Base-by-base conservation (phyloP, 2,888 invertebrate genomes). In the Papilio demoleus region DNA sequence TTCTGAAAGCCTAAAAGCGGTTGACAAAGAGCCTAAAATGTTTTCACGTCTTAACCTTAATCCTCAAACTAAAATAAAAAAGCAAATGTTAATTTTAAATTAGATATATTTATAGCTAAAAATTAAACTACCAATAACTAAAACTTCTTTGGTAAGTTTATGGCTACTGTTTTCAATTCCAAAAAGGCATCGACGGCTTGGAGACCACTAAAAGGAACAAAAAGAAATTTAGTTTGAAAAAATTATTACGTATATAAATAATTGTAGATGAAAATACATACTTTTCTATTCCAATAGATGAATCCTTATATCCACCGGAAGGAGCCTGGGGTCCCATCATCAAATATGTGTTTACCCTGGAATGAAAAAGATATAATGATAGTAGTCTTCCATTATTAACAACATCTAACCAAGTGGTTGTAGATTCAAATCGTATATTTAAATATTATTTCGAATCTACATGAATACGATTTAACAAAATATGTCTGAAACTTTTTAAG, bases 261-360 rank as follows among this genome's bases (percentile, higher is more conserved):
- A 31, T 6, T 6, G 3, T 3, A 31, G 31, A 31, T n/a, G 9
- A 31, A n/a, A 31, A 77, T 82, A 78, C 83, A 78, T 76, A 87
- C 88, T 75, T 77, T 77, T 88, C 88, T 38, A 86, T 81, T 73
- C 97, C 97, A 71, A 96, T 93, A 71, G 97, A 97, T 24, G 97
- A 97, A 74, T 95, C 94, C 81, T 97, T 97, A 83, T 94, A 97
- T 40, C 97, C 97, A 56, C 97, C 97, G 79, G 97, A 97, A 3
- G 97, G 97, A 24, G 95, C 94, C 81, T 97, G 96, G 0, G 94
- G 89, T 9, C 90, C 86, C 11, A 94, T 85, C 27, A 88, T 88
- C 75, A 95, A 93, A 74, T 77, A 79, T n/a, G 74, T 76, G 59
- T 79, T 80, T 4, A 79, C 70, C 79, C 76, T 78, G 67, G 8